Evolutionary conservation across 1,140 invertebrate species (phyloP).

Genomic region (Drosophila paulistorum): DNA sequence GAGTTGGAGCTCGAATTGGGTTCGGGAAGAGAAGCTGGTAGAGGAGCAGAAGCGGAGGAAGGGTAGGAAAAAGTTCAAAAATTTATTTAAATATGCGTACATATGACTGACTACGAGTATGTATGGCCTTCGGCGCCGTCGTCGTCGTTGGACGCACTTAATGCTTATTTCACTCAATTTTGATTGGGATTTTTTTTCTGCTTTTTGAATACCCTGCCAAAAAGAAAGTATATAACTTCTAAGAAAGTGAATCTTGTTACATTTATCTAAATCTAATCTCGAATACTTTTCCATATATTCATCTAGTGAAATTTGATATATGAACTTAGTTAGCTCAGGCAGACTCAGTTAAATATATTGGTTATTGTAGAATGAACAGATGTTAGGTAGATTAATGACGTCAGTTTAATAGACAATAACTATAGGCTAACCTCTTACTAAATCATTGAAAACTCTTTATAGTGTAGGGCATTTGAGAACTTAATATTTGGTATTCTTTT

Average conservation of each 20-base stretch:
- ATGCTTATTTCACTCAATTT: slow-evolving; percentile 15
- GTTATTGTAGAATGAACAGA: no score
- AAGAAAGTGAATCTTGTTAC: no score
- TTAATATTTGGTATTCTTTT: slow-evolving; percentile 15
- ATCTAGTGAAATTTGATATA: no score
- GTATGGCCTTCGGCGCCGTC: slow-evolving; percentile 58
- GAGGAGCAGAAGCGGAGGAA: not conserved
- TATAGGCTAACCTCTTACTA: no score
- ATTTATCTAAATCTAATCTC: no score
- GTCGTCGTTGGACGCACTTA: slow-evolving; percentile 51
- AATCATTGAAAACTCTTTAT: no score
- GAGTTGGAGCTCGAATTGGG: slow-evolving; percentile 10
- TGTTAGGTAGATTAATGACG: no score
- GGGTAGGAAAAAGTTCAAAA: slow-evolving; percentile 34
- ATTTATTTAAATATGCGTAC: slow-evolving; percentile 52
- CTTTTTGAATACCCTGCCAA: not conserved
- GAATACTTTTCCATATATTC: no score
- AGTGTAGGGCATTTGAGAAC: not conserved
- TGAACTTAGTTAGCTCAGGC: no score
- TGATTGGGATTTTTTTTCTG: slow-evolving; percentile 27
- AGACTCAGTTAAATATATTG: no score
- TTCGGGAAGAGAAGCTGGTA: no score
- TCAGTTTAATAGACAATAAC: no score
- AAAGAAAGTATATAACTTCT: not conserved
- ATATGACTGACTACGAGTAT: slow-evolving; percentile 26